Percentiles rank a stretch among this genome's conserved stretches.
Evolutionary conservation across 2,797 vertebrate genomes (phyloP).

Genomic region (Peromyscus nudipes): DNA sequence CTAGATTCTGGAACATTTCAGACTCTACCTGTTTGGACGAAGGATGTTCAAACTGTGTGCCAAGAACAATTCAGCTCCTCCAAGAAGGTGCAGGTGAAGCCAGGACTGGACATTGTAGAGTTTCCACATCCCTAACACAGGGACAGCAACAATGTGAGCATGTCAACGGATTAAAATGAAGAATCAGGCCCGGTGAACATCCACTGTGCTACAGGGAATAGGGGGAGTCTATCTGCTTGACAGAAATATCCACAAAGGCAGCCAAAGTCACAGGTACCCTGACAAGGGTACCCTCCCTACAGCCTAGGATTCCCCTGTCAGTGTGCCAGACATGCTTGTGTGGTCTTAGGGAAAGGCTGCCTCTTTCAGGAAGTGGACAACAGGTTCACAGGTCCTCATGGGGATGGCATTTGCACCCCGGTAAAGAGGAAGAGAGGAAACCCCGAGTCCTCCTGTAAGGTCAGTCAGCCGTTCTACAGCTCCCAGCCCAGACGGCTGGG

Average conservation of each 20-base stretch:
- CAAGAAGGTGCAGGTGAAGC: neutral
- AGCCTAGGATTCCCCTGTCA: too few relatives aligned
- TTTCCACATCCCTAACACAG: neutral
- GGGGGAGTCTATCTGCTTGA: neutral
- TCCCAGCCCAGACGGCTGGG: neutral
- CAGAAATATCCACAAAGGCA: neutral
- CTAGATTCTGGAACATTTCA: neutral
- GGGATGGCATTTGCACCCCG: too few relatives aligned
- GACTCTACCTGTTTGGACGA: neutral
- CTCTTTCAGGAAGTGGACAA: neutral
- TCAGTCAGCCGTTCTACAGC: too few relatives aligned
- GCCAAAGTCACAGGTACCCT: neutral
- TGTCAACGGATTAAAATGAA: neutral
- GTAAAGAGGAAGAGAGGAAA: neutral
- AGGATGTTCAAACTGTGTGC: neutral
- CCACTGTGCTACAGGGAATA: fast-evolving
- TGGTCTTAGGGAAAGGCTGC: too few relatives aligned
- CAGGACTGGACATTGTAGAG: neutral
- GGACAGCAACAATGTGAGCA: neutral
- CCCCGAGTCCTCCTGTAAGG: neutral
- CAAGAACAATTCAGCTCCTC: neutral
- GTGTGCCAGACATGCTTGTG: neutral
- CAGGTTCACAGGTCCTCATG: neutral
- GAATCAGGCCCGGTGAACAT: too few relatives aligned
- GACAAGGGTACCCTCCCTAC: neutral